Evolutionary conservation across 1,140 invertebrate species (phyloP).

Genomic region (Calliopsis andreniformis): DNA sequence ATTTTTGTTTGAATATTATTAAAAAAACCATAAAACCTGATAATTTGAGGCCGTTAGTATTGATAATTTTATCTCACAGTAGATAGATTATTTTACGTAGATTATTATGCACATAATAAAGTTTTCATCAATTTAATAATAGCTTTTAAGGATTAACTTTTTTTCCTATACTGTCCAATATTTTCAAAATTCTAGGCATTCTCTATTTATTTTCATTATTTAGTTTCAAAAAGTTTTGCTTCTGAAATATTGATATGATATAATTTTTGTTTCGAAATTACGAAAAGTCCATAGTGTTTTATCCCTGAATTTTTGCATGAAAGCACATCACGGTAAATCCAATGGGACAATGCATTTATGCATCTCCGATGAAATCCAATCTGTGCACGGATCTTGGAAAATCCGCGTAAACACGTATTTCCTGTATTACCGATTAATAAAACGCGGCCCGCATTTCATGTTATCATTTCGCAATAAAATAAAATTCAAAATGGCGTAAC

Average conservation of each 20-base stretch:
- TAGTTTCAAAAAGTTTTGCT: not conserved
- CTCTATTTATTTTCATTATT: no score
- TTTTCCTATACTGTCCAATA: not conserved
- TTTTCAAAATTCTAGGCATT: no score
- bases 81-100: no score
- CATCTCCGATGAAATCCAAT: constrained; percentile 31
- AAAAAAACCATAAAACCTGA: no score
- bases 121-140: no score
- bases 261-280: not conserved
- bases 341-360: constrained; percentile 16
- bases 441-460: not conserved
- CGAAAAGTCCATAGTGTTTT: not conserved
- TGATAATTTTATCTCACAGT: no score
- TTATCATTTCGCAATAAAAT: not conserved
- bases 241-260: no score
- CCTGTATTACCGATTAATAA: constrained; percentile 8
- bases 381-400: not conserved
- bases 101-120: no score
- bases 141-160: no score
- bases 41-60: no score
- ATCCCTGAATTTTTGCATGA: constrained; percentile 4
- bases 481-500: not conserved
- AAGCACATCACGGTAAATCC: not conserved
- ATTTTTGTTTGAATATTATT: no score
- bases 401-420: constrained; percentile 22